These are phyloP conservation scores for Scylla paramamosain DNA, from an alignment of 1,140 invertebrate genomes.

Conservation along the genomic window DNA sequence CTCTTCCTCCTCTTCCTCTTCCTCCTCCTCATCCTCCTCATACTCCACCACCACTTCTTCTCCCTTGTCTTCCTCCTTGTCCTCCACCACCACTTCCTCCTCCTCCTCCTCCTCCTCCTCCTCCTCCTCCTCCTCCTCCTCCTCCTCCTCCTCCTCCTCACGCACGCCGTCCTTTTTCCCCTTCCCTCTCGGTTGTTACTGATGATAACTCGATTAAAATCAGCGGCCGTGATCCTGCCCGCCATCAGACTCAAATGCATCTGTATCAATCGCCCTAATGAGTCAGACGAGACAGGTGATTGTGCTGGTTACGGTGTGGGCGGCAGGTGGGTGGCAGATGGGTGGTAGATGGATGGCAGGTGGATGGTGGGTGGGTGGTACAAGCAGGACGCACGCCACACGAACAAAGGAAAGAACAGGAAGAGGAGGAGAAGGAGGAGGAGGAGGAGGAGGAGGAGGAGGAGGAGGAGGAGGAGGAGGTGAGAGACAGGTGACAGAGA, in stretches of 20 bases:
- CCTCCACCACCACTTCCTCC: neutral
- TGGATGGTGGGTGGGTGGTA: neutral
- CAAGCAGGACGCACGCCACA: no score
- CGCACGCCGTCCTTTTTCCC: neutral
- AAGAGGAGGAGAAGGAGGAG: no score
- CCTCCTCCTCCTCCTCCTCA: neutral
- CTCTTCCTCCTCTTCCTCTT: neutral
- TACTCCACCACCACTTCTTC: neutral
- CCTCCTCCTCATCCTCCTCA: neutral
- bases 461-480: no score
- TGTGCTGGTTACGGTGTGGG: neutral
- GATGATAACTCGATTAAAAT: slow-evolving; percentile 45
- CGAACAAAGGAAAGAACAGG: no score
- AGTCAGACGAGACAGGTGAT: slow-evolving; percentile 40
- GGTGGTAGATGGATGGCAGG: neutral
- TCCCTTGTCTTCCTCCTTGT: neutral
- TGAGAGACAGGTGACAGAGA: no score
- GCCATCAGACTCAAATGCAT: slow-evolving; percentile 46
- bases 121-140: neutral
- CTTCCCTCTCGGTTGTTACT: neutral
- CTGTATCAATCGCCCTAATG: slow-evolving; percentile 43
- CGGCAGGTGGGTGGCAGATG: no score
- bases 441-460: no score
- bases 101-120: neutral
- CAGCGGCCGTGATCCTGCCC: slow-evolving; percentile 23